phyloP scores from a whole-genome alignment of 1,140 invertebrate genomes.

The Zophobas atratus region DNA sequence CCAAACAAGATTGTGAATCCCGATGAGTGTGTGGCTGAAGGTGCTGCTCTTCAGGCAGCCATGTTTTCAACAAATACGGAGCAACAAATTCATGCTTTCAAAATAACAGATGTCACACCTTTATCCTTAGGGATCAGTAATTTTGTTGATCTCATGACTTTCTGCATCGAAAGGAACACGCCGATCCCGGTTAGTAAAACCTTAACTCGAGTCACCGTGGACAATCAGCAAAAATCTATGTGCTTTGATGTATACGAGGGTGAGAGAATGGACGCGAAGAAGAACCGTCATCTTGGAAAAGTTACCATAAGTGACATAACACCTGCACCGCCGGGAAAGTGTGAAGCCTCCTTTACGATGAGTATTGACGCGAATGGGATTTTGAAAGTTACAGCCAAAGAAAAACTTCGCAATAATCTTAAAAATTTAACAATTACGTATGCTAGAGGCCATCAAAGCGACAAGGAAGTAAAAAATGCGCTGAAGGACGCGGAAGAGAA shows the following conservation, averaged over 20 bases:
- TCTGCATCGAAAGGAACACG: slow-evolving; percentile 60
- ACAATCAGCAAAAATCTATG: slow-evolving; percentile 5
- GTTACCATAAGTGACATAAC: not conserved
- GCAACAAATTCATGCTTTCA: slow-evolving; percentile 38
- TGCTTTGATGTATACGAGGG: slow-evolving; percentile 67
- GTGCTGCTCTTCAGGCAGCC: slow-evolving; percentile 63
- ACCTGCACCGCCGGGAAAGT: not conserved
- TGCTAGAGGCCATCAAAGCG: not conserved
- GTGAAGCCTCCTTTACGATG: not conserved
- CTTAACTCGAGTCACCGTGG: not conserved
- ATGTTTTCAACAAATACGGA: slow-evolving; percentile 65
- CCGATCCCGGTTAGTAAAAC: not conserved
- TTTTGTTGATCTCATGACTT: slow-evolving; percentile 54
- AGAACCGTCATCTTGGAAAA: not conserved
- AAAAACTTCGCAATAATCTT: not conserved
- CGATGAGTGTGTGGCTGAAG: slow-evolving; percentile 51
- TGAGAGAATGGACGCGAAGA: not conserved
- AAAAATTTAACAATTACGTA: slow-evolving; percentile 7
- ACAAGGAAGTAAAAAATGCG: not conserved
- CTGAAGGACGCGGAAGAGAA: not conserved
- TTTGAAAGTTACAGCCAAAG: slow-evolving; percentile 15
- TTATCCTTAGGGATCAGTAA: slow-evolving; percentile 52
- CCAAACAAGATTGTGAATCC: slow-evolving; percentile 60
- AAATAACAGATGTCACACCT: slow-evolving; percentile 48
- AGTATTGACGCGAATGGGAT: not conserved